Conservation (phyloP, 2,797 vertebrate genomes). For the Avahi laniger region DNA sequence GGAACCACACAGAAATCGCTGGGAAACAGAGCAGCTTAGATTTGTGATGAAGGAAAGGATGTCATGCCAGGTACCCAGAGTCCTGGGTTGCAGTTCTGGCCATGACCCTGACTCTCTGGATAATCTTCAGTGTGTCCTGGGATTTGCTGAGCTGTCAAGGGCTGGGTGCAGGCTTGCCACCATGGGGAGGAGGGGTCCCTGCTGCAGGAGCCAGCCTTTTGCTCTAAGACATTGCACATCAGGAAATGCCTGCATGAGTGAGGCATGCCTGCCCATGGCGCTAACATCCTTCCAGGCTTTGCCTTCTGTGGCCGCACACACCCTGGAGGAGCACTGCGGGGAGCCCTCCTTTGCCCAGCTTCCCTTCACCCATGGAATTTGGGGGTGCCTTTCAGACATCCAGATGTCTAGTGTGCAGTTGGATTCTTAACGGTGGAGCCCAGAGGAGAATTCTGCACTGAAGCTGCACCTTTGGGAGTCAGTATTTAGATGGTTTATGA, state of each 20-base stretch:
- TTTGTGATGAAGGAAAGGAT: not conserved
- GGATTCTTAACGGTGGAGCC: slow-evolving; percentile 7
- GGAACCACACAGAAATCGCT: not conserved
- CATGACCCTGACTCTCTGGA: not conserved
- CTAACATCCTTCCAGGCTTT: not conserved
- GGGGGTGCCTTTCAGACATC: not conserved
- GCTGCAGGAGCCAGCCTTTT: not conserved
- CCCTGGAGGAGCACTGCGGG: not conserved
- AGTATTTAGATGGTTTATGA: not conserved
- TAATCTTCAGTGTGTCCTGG: not conserved
- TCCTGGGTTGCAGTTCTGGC: not conserved
- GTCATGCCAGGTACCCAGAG: not conserved
- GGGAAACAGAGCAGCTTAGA: not conserved
- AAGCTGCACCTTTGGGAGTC: not conserved
- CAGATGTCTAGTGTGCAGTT: not conserved
- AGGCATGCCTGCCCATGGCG: not conserved
- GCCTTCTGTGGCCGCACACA: not conserved
- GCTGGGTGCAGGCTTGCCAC: not conserved
- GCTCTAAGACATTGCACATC: not conserved
- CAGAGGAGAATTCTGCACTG: not conserved
- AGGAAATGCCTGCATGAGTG: not conserved
- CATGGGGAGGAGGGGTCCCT: not conserved
- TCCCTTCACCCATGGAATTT: not conserved
- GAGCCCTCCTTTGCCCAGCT: not conserved
- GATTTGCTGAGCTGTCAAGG: not conserved